Base-by-base conservation (phyloP, 2,888 invertebrate species). In the Drepanosiphum platanoidis region DNA sequence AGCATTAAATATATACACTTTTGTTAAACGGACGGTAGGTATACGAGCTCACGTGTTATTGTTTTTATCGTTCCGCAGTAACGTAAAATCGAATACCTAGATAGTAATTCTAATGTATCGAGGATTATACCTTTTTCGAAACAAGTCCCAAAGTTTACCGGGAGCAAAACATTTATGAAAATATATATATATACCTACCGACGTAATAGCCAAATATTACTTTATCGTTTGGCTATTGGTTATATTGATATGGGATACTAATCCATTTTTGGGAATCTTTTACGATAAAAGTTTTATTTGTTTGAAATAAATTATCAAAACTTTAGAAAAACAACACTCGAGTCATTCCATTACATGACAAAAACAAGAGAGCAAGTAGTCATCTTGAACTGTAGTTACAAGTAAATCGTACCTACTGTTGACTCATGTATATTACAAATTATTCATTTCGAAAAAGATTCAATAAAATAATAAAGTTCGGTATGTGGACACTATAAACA, bases 141-240 rank as follows among this genome's bases (percentile, higher is more conserved):
- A 22, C 4, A 64, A 77, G 1, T 22, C 27, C 18, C 18, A n/a
- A 5, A 46, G 22, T 64, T 64, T 30, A 61, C 61, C 9, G 27
- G 3, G 3, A 39, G 22, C 64, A 64, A 77, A 77, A 64, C 18
- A 64, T 61, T 9, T 77, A 9, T 64, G 30, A 39, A 77, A 77
- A 61, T 15, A 64, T 30, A 15, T 36, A 39, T 27, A 30, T 61
- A 61, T 1, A n/a, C n/a, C n/a, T n/a, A n/a, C n/a, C n/a, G n/a
- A n/a, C 27, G n/a, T 27, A n/a, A 27, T 22, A 27, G 22, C 18
- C 22, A 18, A 52, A 18, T 52, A 52, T 18, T 52, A 52, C 22
- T 18, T 52, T 22, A 52, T 5, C 22, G 52, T 52, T 52, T 18
- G 15, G 18, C 46, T 15, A 46, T 46, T 18, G 52, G 22, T 52